These are phyloP conservation scores for Cephus cinctus DNA, from an alignment of 1,140 invertebrate species.

Conservation along the genomic window DNA sequence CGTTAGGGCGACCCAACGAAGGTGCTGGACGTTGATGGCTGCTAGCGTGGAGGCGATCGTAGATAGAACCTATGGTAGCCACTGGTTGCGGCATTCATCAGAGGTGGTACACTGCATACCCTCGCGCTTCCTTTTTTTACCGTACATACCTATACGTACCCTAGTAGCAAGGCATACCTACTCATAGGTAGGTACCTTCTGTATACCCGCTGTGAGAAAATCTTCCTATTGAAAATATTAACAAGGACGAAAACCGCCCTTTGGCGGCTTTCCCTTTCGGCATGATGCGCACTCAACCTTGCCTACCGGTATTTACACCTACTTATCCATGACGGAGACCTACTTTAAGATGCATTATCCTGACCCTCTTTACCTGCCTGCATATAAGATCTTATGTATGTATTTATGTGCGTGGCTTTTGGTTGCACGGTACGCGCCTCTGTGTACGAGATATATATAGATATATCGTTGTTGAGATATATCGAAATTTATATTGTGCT, in stretches of 20 bases:
- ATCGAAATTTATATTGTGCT: too few relatives aligned
- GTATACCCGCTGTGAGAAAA: slow-evolving; percentile 43
- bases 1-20: too few relatives aligned
- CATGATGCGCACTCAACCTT: slow-evolving; percentile 24
- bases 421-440: too few relatives aligned
- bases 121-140: slow-evolving; percentile 23
- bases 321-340: slow-evolving; percentile 26
- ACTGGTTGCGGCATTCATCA: slow-evolving; percentile 48
- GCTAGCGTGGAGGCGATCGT: too few relatives aligned
- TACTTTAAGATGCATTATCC: slow-evolving; percentile 47
- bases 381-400: too few relatives aligned
- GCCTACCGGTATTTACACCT: slow-evolving; percentile 42
- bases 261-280: slow-evolving; percentile 33
- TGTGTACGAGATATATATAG: too few relatives aligned
- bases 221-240: slow-evolving; percentile 52
- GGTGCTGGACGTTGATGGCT: too few relatives aligned
- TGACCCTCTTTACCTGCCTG: too few relatives aligned
- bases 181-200: slow-evolving; percentile 18
- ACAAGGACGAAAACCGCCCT: slow-evolving; percentile 44
- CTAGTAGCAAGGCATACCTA: neutral
- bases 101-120: slow-evolving; percentile 41
- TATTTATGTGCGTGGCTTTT: too few relatives aligned
- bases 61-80: slow-evolving; percentile 38
- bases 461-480: too few relatives aligned
- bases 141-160: slow-evolving; percentile 22